phyloP scores from a whole-genome alignment of 2,797 vertebrate species.

The Acridotheres tristis region DNA sequence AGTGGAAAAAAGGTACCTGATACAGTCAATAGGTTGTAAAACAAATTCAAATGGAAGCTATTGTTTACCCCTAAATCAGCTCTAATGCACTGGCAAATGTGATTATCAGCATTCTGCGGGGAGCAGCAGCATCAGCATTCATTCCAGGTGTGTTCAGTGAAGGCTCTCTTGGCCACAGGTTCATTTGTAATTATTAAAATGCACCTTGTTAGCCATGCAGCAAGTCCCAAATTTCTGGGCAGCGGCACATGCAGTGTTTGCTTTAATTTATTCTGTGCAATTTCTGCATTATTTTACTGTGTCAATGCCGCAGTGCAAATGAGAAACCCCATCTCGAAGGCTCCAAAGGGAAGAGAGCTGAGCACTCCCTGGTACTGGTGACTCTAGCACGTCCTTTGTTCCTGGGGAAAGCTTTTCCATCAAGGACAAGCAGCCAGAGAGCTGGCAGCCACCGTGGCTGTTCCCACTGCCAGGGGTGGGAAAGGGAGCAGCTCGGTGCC shows the following conservation, averaged over 20 bases:
- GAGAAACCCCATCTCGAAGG: background rate
- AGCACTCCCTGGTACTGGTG: background rate
- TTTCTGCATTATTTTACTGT: slow-evolving; percentile 1
- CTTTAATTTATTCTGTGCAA: slow-evolving; percentile 2
- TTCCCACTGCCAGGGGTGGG: background rate
- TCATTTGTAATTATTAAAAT: slow-evolving; percentile 50
- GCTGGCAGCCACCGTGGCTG: background rate
- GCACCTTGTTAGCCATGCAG: background rate
- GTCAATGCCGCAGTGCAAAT: background rate
- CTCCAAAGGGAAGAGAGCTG: background rate
- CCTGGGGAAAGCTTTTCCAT: background rate
- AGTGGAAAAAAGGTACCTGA: background rate
- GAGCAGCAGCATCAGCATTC: slow-evolving; percentile 33
- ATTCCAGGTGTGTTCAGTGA: slow-evolving; percentile 16
- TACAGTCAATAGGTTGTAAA: slow-evolving; percentile 1
- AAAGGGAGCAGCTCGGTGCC: background rate
- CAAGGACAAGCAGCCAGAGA: background rate
- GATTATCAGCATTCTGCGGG: slow-evolving; percentile 17
- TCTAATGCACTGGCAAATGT: slow-evolving; percentile 30
- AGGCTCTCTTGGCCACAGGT: slow-evolving; percentile 36
- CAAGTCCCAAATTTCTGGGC: background rate
- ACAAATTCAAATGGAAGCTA: slow-evolving; percentile 1
- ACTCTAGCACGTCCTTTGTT: background rate
- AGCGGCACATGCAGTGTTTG: background rate
- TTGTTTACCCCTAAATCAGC: slow-evolving; percentile 48